These are phyloP conservation scores for Morphnarchus princeps DNA, from an alignment of 2,113 vertebrate genomes.

Conservation along the genomic window DNA sequence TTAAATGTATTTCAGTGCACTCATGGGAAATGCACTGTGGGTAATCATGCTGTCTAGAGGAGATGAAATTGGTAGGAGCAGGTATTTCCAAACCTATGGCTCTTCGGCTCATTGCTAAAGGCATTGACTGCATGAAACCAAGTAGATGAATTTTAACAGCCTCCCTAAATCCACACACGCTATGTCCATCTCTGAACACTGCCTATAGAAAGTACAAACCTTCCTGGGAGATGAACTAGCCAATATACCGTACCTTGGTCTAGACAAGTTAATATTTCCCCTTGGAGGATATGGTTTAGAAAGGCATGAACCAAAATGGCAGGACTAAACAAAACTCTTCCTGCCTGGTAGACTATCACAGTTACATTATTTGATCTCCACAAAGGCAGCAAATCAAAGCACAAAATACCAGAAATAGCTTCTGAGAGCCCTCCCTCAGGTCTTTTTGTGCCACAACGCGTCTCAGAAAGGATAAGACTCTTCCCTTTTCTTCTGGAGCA, in stretches of 20 bases:
- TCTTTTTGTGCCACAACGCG: accelerated
- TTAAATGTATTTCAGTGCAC: background rate
- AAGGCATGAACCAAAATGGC: background rate
- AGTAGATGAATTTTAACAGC: background rate
- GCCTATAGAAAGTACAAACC: background rate
- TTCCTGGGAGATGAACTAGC: background rate
- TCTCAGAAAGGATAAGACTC: background rate
- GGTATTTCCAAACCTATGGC: background rate
- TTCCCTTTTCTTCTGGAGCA: background rate
- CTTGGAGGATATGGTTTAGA: background rate
- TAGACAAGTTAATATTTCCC: background rate
- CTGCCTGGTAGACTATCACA: background rate
- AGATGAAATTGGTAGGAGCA: background rate
- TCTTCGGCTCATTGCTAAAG: background rate
- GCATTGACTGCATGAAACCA: background rate
- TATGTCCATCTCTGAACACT: background rate
- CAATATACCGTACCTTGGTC: background rate
- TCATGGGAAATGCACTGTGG: background rate
- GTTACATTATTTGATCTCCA: background rate
- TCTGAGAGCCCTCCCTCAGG: background rate
- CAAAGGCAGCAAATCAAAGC: background rate
- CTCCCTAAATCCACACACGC: background rate
- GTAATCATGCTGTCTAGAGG: background rate
- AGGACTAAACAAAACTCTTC: background rate
- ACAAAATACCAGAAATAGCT: background rate